A percentile compares a stretch with the other conserved stretches of the same genome.
Conservation (phyloP, 2,113 vertebrate genomes). For the Glaucidium brasilianum region DNA sequence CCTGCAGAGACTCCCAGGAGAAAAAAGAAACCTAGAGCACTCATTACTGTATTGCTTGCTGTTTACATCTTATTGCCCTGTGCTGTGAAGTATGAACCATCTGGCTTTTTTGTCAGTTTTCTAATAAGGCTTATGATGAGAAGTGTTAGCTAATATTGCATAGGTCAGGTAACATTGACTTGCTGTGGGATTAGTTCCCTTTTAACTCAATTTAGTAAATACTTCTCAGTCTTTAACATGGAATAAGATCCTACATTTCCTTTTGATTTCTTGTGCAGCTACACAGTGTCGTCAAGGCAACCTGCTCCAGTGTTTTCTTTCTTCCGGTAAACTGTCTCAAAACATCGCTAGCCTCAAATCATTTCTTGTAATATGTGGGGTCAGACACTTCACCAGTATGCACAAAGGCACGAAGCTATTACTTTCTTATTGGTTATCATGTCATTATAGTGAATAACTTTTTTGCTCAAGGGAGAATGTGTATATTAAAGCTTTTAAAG, state of each 20-base stretch:
- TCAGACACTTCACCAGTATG: slow-evolving; percentile 33
- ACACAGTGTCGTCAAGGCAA: slow-evolving; percentile 72
- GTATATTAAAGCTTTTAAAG: slow-evolving; percentile 46
- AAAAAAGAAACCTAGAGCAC: background rate
- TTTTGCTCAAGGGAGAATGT: slow-evolving; percentile 3
- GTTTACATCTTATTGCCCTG: background rate
- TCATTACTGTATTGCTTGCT: background rate
- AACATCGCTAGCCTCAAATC: slow-evolving; percentile 14
- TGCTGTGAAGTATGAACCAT: background rate
- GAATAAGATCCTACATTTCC: background rate
- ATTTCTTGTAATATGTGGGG: slow-evolving; percentile 15
- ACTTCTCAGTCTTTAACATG: slow-evolving; percentile 8
- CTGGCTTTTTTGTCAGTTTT: slow-evolving; percentile 20
- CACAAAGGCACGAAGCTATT: slow-evolving; percentile 60
- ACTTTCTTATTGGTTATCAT: slow-evolving; percentile 22
- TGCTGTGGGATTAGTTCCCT: slow-evolving; percentile 34
- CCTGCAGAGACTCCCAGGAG: background rate
- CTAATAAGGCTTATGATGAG: slow-evolving; percentile 12
- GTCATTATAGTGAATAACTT: slow-evolving; percentile 34
- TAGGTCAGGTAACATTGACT: slow-evolving; percentile 20
- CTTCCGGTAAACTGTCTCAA: slow-evolving; percentile 50
- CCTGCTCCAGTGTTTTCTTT: slow-evolving; percentile 28
- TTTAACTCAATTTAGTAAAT: slow-evolving; percentile 44
- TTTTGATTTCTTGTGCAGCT: slow-evolving; percentile 45
- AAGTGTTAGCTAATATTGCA: slow-evolving; percentile 3